These are phyloP conservation scores for Cervus canadensis DNA, from an alignment of 2,113 vertebrate species.

Conservation along the genomic window DNA sequence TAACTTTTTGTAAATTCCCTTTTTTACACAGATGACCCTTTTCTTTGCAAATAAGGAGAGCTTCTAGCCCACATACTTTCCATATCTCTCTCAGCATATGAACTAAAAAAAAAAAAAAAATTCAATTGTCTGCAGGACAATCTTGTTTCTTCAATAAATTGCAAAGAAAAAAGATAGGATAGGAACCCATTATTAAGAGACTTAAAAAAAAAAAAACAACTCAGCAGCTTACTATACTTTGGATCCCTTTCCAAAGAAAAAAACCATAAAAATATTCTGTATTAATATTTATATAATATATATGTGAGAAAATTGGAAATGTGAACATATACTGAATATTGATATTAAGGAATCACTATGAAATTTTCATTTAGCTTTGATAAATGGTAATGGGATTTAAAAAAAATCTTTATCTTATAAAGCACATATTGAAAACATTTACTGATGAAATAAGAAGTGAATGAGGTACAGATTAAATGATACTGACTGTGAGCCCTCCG, in stretches of 20 bases:
- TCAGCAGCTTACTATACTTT: background rate
- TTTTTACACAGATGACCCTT: background rate
- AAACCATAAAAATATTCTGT: background rate
- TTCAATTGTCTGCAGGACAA: background rate
- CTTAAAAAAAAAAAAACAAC: background rate
- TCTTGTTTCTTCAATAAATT: background rate
- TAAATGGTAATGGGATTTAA: background rate
- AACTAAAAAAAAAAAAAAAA: background rate
- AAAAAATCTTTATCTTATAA: background rate
- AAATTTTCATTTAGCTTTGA: constrained; percentile 2
- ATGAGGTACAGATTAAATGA: background rate
- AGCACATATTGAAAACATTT: background rate
- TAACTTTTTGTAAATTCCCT: background rate
- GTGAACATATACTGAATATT: background rate
- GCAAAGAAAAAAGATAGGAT: background rate
- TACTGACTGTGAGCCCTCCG: background rate
- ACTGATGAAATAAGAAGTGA: background rate
- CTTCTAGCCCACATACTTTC: background rate
- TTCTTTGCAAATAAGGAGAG: background rate
- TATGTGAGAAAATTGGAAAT: background rate
- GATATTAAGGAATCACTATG: background rate
- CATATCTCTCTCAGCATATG: background rate
- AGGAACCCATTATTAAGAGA: background rate
- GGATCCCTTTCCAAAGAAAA: background rate
- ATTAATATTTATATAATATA: background rate